phyloP scores from a whole-genome alignment of 2,888 invertebrate species.

The Anthophora plumipes region DNA sequence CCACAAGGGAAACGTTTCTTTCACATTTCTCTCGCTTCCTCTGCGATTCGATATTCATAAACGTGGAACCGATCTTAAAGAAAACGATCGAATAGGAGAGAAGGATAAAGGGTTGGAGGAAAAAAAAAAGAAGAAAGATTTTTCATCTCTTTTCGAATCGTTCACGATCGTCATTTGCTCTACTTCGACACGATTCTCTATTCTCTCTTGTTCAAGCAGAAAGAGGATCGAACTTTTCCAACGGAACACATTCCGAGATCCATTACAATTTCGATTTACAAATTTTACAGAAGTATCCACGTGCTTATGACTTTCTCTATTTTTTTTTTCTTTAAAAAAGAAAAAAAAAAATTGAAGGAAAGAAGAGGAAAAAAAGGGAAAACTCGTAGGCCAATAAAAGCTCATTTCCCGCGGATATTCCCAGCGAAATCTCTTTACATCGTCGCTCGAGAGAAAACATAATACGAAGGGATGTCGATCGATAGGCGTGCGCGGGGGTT shows the following conservation, averaged over 20 bases:
- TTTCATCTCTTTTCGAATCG: not conserved
- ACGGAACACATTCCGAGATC: no score
- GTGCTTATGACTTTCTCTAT: no score
- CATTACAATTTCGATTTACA: no score
- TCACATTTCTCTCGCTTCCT: no score
- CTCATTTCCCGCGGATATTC: conserved; percentile 36
- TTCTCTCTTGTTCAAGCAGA: not conserved
- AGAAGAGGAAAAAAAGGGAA: not conserved
- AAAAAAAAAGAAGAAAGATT: not conserved
- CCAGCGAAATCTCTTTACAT: conserved; percentile 25
- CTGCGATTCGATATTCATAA: not conserved
- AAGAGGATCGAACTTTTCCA: no score
- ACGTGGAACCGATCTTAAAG: not conserved
- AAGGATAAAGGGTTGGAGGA: not conserved
- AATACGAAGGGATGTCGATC: conserved; percentile 32
- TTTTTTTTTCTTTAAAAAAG: not conserved
- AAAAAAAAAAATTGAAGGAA: no score
- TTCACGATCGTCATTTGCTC: not conserved
- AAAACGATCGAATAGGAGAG: not conserved
- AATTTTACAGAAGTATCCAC: not conserved
- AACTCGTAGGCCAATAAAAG: conserved; percentile 12
- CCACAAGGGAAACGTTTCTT: no score
- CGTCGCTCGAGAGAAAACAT: conserved; percentile 19
- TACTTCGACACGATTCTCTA: not conserved
- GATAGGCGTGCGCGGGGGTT: conserved; percentile 15